Percentiles rank a stretch among this genome's conserved stretches.
These are phyloP conservation scores for Netelia melanura DNA, from an alignment of 2,888 invertebrate species.

Conservation along the genomic window DNA sequence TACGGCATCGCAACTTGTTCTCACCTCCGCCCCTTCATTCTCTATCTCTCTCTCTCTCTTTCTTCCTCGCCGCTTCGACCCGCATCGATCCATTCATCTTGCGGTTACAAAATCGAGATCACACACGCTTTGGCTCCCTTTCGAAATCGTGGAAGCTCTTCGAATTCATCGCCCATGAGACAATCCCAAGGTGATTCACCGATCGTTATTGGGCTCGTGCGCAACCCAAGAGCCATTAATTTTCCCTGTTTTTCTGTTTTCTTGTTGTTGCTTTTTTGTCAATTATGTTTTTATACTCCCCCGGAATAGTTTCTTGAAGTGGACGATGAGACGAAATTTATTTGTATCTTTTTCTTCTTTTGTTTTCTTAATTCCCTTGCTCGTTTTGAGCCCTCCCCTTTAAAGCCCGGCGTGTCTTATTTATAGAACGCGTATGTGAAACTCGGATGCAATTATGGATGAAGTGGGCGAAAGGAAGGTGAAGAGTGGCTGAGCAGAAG, in stretches of 20 bases:
- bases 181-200: background rate
- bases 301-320: conserved; percentile 12
- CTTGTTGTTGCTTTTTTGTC: background rate
- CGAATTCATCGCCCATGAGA: background rate
- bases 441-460: background rate
- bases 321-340: conserved; percentile 15
- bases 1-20: background rate
- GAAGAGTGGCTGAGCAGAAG: conserved; percentile 9
- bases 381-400: conserved; percentile 2
- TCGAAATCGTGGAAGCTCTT: conserved; percentile 18
- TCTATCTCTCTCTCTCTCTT: no score
- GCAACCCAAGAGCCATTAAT: conserved; percentile 6
- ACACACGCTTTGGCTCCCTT: background rate
- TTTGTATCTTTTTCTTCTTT: background rate
- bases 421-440: conserved; percentile 12
- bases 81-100: conserved; percentile 76
- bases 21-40: background rate
- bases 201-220: conserved; percentile 20
- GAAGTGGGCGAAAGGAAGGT: background rate
- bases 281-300: background rate
- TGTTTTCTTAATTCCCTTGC: conserved; percentile 21
- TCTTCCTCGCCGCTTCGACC: conserved; percentile 64
- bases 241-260: background rate
- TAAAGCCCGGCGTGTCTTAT: conserved; percentile 16
- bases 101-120: conserved; percentile 64